Evolutionary conservation across 2,888 invertebrate genomes (phyloP), one percentile per base, ranked within the genome.

Genomic region (Campaea margaritaria): DNA sequence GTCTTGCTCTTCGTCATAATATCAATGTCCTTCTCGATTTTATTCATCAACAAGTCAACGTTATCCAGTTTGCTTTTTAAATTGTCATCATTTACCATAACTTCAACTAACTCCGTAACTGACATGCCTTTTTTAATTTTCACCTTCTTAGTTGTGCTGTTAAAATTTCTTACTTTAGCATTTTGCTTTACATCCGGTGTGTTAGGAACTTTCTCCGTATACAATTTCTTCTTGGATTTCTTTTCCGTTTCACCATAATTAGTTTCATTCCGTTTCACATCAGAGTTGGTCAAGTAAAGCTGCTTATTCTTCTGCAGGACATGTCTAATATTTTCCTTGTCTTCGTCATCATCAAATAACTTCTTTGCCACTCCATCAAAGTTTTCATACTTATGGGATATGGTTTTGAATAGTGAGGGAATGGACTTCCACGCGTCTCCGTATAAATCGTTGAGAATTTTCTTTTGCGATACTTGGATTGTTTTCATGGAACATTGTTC

Each of bases 361-460:
- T 86, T 87, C 60, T 89, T 92, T 0, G 87, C 76, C 1, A 87
- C 70, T 0, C 76, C 79, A 36, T 86, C 73, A 36, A 77, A 75
- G 38, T 84, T 79, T 3, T 82, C 75, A 64, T 79, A 77, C 43
- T 83, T 85, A 0, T 79, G 74, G 28, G 78, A 72, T 46, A 83
- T 69, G 0, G 82, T 83, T 74, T 91, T 91, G 13, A 92, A 88
- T 46, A 93, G 72, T 5, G 79, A 81, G 0, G 93, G 91, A 52
- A 92, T 93, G 0, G 90, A 86, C 68, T 93, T 93, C 94, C 94
- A 94, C 9, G 81, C 76, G 44, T 89, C 84, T n/a, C 94, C 94
- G 27, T 94, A 94, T 0, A 94, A 72, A 58, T 93, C 93, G 15
- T 87, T 92, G 0, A 91, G 75, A 39, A 91, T 57, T 76, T 91